Evolutionary conservation across 2,888 invertebrate genomes (phyloP).

Genomic region (Aromia moschata): DNA sequence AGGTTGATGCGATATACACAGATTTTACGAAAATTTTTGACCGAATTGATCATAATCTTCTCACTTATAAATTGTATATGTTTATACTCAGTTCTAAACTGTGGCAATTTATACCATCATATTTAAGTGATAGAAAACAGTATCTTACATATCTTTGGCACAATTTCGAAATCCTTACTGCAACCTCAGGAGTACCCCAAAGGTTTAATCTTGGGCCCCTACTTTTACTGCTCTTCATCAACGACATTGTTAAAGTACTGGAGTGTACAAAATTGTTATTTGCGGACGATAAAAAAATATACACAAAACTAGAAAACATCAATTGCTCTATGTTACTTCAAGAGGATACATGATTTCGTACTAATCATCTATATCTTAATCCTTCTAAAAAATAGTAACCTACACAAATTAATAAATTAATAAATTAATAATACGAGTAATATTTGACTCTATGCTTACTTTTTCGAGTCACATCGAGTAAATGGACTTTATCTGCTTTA

Average conservation of each 20-base stretch:
- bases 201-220: constrained; percentile 16
- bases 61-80: constrained; percentile 29
- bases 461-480: too few relatives aligned
- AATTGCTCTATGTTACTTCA: too few relatives aligned
- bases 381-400: too few relatives aligned
- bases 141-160: constrained; percentile 1
- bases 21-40: constrained; percentile 34
- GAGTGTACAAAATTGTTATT: constrained; percentile 8
- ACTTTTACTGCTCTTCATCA: constrained; percentile 18
- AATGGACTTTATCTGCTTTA: too few relatives aligned
- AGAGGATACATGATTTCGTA: too few relatives aligned
- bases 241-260: constrained; percentile 6
- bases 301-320: too few relatives aligned
- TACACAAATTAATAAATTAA: too few relatives aligned
- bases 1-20: constrained; percentile 30
- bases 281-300: constrained; percentile 22
- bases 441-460: too few relatives aligned
- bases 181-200: constrained; percentile 21
- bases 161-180: not conserved
- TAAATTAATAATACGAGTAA: too few relatives aligned
- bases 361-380: too few relatives aligned
- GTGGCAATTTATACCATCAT: constrained; percentile 4
- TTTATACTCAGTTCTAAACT: constrained; percentile 21
- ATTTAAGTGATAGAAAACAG: constrained; percentile 2
- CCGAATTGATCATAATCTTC: constrained; percentile 26